Base-by-base conservation (phyloP, 2,888 invertebrate species). In the Lymantria dispar region DNA sequence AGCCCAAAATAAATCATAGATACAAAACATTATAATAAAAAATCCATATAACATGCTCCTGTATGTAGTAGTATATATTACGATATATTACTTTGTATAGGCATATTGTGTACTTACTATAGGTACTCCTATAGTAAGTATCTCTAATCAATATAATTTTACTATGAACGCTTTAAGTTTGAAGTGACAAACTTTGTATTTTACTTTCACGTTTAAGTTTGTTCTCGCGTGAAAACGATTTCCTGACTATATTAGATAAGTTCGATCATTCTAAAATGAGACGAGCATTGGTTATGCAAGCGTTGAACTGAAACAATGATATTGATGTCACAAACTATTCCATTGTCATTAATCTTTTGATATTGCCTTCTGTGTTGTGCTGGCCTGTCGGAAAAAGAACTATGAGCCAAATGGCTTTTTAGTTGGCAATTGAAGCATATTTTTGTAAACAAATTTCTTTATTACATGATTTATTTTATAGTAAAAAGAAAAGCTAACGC, bases 341-440 rank as follows among this genome's bases (percentile, higher is more conserved):
- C 14, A 59, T 58, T 58, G 64, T 62, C 72, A 69, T 67, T 63
- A 67, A 67, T 67, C 76, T 75, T 73, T 67, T 63, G 68, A 68
- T 68, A 77, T 70, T 68, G 66, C 71, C 55, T 54, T 37, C 46
- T 31, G 48, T 57, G 48, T 22, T 22, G 54, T 52, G 52, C 38
- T 47, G 37, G 51, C 46, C 46, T 52, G 54, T 55, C 62, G 67
- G 52, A 44, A 54, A n/a, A 48, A 52, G 57, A 58, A 64, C 51
- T 58, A 70, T 67, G 68, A 43, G 57, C 55, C 55, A 70, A 74
- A 77, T 77, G 73, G 67, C 72, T 63, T 70, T 73, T 75, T 70
- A 22, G 22, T 22, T 22, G 22, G 3, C 2, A 58, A 63, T 64
- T 56, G 62, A 52, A 49, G 52, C 49, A 58, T 42, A 48, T 58